Conservation (phyloP, 2,888 invertebrate species). For the Choristoneura rosaceana region DNA sequence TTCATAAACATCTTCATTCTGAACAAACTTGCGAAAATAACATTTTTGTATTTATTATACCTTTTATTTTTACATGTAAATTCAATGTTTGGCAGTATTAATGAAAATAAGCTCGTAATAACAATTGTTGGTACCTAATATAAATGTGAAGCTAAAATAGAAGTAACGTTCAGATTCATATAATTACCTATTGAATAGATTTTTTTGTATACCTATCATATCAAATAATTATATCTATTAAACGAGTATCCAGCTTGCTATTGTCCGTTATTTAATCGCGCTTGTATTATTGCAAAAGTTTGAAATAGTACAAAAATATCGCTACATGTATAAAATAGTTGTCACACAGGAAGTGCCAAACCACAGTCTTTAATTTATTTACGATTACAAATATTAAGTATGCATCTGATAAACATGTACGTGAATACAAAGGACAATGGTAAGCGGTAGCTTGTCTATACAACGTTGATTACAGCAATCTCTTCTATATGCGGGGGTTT, state of each 20-base stretch:
- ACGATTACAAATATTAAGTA: slow-evolving; percentile 48
- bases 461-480: slow-evolving; percentile 60
- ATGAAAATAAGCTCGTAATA: slow-evolving; percentile 56
- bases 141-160: slow-evolving; percentile 68
- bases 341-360: slow-evolving; percentile 76
- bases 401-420: slow-evolving; percentile 52
- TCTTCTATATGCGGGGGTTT: slow-evolving; percentile 37
- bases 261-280: slow-evolving; percentile 60
- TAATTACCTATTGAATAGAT: slow-evolving; percentile 52
- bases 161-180: slow-evolving; percentile 57
- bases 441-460: slow-evolving; percentile 54
- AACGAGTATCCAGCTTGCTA: slow-evolving; percentile 60
- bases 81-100: slow-evolving; percentile 50
- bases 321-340: slow-evolving; percentile 51
- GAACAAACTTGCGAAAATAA: slow-evolving; percentile 5
- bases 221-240: slow-evolving; percentile 51
- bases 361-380: slow-evolving; percentile 57
- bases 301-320: slow-evolving; percentile 68
- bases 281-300: slow-evolving; percentile 51
- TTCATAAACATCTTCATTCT: slow-evolving; percentile 12
- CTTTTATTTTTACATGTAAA: slow-evolving; percentile 17
- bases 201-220: slow-evolving; percentile 52
- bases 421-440: slow-evolving; percentile 61
- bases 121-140: slow-evolving; percentile 65
- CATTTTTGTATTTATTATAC: slow-evolving; percentile 4